Evolutionary conservation across 2,888 invertebrate species (phyloP), one percentile per base, ranked within the genome.

Genomic region (Volucella inanis): DNA sequence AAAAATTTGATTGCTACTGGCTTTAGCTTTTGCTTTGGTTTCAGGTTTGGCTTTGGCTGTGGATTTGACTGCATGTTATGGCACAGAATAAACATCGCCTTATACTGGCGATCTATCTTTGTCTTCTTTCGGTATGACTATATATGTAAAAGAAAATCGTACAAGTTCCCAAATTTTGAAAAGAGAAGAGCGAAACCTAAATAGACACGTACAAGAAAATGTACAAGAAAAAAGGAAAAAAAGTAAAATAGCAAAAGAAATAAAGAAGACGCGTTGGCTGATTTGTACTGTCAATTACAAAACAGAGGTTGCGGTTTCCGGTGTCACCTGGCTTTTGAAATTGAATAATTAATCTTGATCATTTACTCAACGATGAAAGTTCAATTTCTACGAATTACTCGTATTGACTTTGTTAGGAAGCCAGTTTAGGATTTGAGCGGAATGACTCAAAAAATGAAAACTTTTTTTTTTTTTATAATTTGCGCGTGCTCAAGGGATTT

Each of bases 1-100:
- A 77, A 67, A 85, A 76, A 68, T 85, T 81, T 85, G 81, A 85
- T 81, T 81, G 81, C 76, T 81, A 76, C 81, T 72, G 72, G 67
- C 65, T 71, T 71, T 77, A 38, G 9, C n/a, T 11, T 55, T 55
- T 12, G n/a, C 12, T 31, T 38, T 55, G 14, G 31, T 14, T 22
- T 22, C 3, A 18, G 18, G 1, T 18, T 1, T 77, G 12, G 9
- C n/a, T 11, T 31, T 55, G 12, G n/a, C 12, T 31, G 14, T 55
- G 14, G 31, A n/a, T 55, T 31, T 38, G 31, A 47, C 57, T 64
- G 59, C 43, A 76, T 80, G 65, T 85, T 79, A 79, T 85, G 74
- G 79, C 75, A 75, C 71, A 38, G 15, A 65, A 61, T 59, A 79
- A 79, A 64, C 74, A 74, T 61, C 59, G 68, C 74, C 22, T 74